Percentiles rank a stretch among this genome's conserved stretches.
phyloP scores from a whole-genome alignment of 2,113 vertebrate genomes.

The Podarcis muralis region DNA sequence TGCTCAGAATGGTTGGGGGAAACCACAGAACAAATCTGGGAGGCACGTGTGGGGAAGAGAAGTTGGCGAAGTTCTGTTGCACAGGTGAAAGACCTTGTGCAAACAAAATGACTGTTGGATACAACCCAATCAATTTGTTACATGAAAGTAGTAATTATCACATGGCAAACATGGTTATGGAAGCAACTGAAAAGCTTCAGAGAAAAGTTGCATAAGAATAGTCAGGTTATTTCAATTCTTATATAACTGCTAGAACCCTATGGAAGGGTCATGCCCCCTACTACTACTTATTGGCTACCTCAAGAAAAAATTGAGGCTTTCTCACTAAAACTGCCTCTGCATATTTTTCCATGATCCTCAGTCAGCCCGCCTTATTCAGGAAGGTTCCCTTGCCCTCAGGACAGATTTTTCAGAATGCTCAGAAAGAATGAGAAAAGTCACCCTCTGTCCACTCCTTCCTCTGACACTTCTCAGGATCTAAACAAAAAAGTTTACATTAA shows the following conservation, averaged over 20 bases:
- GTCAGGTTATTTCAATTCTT: not conserved
- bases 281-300: not conserved
- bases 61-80: no score
- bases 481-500: constrained; percentile 9
- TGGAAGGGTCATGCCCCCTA: not conserved
- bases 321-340: not conserved
- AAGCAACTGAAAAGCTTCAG: not conserved
- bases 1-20: no score
- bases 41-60: no score
- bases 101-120: no score
- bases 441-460: not conserved
- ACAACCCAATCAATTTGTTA: not conserved
- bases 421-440: not conserved
- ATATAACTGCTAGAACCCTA: not conserved
- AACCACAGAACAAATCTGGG: no score
- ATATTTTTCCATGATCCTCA: not conserved
- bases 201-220: not conserved
- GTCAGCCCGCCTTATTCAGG: not conserved
- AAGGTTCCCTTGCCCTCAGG: not conserved
- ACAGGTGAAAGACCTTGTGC: no score
- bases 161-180: not conserved
- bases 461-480: not conserved
- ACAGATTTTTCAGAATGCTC: not conserved
- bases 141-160: not conserved
- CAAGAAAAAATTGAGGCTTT: not conserved